Percentiles rank a stretch among this genome's conserved stretches.
These are phyloP conservation scores for Clupea harengus DNA, from an alignment of 2,113 vertebrate genomes.

Conservation along the genomic window DNA sequence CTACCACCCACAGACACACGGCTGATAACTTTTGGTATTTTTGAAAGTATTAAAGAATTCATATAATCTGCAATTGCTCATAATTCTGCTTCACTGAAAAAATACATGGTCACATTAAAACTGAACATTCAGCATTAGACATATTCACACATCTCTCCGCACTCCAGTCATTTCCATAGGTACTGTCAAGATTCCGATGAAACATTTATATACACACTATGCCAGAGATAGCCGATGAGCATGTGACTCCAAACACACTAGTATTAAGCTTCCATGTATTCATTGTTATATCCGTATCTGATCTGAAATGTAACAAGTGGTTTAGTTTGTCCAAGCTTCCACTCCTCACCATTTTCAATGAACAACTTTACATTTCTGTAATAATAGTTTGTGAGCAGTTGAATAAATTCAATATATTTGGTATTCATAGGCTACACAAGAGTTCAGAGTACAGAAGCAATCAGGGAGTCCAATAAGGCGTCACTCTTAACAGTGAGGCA, in stretches of 20 bases:
- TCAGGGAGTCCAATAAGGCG: not conserved
- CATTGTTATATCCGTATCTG: not conserved
- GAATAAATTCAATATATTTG: slow-evolving; percentile 9
- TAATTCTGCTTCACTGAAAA: not conserved
- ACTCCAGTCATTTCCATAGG: not conserved
- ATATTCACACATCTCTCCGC: not conserved
- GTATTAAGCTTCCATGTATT: not conserved
- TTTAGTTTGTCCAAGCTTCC: not conserved
- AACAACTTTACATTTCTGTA: not conserved
- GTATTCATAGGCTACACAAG: slow-evolving; percentile 6
- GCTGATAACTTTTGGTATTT: slow-evolving; percentile 13
- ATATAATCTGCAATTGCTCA: slow-evolving; percentile 1
- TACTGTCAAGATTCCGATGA: not conserved
- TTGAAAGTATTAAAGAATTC: not conserved
- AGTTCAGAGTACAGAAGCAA: not conserved
- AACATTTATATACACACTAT: not conserved
- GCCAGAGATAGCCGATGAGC: not conserved
- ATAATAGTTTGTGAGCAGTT: not conserved
- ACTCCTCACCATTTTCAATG: not conserved
- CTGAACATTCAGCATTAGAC: not conserved
- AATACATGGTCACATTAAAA: not conserved
- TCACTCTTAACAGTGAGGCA: not conserved
- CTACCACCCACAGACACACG: slow-evolving; percentile 11
- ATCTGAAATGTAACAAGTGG: not conserved
- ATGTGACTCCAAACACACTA: not conserved